Evolutionary conservation across 2,797 vertebrate genomes (phyloP), one percentile per base, ranked within the genome.

Genomic region (Gymnocypris eckloni): DNA sequence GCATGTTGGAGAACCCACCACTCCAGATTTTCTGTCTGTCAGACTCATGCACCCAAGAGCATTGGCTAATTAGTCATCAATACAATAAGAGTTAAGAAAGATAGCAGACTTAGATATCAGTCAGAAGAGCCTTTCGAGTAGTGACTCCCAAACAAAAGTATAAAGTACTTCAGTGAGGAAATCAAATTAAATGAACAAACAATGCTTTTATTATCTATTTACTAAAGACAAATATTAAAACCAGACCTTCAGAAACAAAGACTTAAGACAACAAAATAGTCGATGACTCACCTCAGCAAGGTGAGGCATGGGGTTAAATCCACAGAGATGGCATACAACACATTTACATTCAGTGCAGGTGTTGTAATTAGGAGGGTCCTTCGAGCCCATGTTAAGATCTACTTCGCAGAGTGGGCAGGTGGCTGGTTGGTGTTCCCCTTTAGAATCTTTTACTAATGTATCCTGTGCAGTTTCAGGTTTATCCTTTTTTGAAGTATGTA

Each of bases 301-400:
- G 50, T 90, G 89, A 79, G 89, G 90, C 87, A 80, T 84, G 45
- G 90, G 90, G 79, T 89, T 99, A 96, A 99, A 99, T 97, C 98
- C 98, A 97, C 98, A 99, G 83, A 97, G 96, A 85, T 96, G 98
- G 92, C 98, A 99, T 66, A 98, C 97, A 15, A 91, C 91, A 9
- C 92, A 95, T 94, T 97, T 97, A 95, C 98, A 99, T 92, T 96
- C 95, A 0, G 97, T 99, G 87, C 98, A 99, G 1, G 93, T 97
- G 78, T 93, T 97, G 92, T 96, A 99, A 94, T 98, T 99, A 4
- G 97, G 95, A 45, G 94, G 92, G 82, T 97, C 96, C 88, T 94
- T 93, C 67, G 95, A 96, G 83, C 93, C 96, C 87, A 95, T 61
- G 81, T 97, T 98, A 88, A 99, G 96, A 82, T 93, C 93, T 54